Evolutionary conservation across 1,140 invertebrate genomes (phyloP).

Genomic region (Cyphomyrmex costatus): DNA sequence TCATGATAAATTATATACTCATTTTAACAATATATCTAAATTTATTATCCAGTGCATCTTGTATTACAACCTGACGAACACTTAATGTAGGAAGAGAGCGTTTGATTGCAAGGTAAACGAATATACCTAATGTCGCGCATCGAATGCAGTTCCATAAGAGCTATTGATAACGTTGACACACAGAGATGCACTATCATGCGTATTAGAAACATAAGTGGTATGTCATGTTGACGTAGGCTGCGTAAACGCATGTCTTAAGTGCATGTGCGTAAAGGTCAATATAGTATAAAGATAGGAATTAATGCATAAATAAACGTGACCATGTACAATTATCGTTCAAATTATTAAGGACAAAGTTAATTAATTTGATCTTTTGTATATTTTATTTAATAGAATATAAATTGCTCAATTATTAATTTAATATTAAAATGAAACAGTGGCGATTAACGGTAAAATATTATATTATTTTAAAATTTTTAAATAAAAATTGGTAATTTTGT

Average conservation of each 20-base stretch:
- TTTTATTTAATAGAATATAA: neutral
- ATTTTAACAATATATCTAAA: neutral
- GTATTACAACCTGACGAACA: neutral
- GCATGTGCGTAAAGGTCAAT: slow-evolving; percentile 33
- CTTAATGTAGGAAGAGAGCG: neutral
- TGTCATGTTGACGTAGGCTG: slow-evolving; percentile 48
- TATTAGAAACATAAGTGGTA: slow-evolving; percentile 65
- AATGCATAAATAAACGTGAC: slow-evolving; percentile 40
- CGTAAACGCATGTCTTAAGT: slow-evolving; percentile 65
- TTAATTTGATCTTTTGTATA: neutral
- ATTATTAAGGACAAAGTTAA: slow-evolving; percentile 2
- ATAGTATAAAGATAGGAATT: slow-evolving; percentile 23
- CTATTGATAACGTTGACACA: slow-evolving; percentile 44
- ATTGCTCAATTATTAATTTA: neutral
- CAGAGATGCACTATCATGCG: slow-evolving; percentile 59
- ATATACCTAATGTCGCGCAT: slow-evolving; percentile 12
- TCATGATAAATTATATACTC: neutral
- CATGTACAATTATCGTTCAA: neutral
- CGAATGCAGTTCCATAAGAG: slow-evolving; percentile 57
- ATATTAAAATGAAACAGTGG: neutral
- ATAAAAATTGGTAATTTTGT: neutral
- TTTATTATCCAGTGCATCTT: neutral
- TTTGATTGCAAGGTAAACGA: slow-evolving; percentile 18
- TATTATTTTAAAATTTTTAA: neutral
- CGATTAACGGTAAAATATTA: neutral